These are phyloP conservation scores for Synanthedon tipuliformis DNA, from an alignment of 2,888 invertebrate species.

Conservation along the genomic window DNA sequence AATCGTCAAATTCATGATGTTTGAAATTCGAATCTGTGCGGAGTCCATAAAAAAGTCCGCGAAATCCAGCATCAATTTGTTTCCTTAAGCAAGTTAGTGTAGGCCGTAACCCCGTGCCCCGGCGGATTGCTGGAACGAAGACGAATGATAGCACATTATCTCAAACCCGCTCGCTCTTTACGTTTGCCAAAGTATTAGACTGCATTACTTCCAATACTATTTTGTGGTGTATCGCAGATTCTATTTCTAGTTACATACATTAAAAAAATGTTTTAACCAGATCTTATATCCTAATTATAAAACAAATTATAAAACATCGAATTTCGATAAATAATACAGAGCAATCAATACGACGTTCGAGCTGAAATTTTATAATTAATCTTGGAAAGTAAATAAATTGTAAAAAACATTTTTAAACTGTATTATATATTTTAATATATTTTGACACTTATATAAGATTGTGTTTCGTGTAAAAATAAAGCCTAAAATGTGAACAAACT, in stretches of 20 bases:
- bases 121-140: slow-evolving; percentile 43
- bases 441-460: too few relatives aligned
- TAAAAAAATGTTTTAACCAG: too few relatives aligned
- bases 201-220: neutral
- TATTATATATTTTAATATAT: too few relatives aligned
- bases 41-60: slow-evolving; percentile 19
- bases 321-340: too few relatives aligned
- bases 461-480: too few relatives aligned
- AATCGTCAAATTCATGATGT: neutral
- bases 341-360: too few relatives aligned
- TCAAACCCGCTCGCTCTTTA: slow-evolving; percentile 7
- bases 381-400: too few relatives aligned
- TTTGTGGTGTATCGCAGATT: neutral
- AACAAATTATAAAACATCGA: too few relatives aligned
- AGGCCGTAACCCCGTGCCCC: slow-evolving; percentile 29
- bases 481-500: neutral
- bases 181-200: neutral
- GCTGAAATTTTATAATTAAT: too few relatives aligned
- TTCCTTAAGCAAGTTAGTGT: slow-evolving; percentile 17
- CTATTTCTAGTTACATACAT: neutral
- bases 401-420: too few relatives aligned
- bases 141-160: slow-evolving; percentile 42
- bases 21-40: neutral
- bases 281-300: too few relatives aligned
- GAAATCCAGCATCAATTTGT: slow-evolving; percentile 31